These are phyloP conservation scores for Gadopsis bispinosus DNA, from an alignment of 2,797 vertebrate species.

Conservation along the genomic window DNA sequence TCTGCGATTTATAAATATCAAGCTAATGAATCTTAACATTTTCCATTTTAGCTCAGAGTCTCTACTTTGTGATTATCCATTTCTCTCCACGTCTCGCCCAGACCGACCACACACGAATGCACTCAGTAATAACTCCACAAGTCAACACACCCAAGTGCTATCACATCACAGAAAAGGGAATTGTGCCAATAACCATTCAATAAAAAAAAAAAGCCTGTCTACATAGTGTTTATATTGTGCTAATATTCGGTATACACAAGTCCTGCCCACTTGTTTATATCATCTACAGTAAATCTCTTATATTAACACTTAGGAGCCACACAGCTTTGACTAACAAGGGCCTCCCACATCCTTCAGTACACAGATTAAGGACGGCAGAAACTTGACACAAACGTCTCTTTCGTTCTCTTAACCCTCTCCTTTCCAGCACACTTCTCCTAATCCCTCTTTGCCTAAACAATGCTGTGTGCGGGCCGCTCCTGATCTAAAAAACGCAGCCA, in stretches of 20 bases:
- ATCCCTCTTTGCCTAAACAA: constrained; percentile 34
- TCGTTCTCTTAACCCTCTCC: constrained; percentile 53
- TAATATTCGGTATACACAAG: constrained; percentile 32
- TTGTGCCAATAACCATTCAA: constrained; percentile 25
- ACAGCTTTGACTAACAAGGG: constrained; percentile 66
- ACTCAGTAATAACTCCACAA: background rate
- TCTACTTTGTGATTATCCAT: background rate
- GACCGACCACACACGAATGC: constrained; percentile 14
- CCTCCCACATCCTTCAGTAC: constrained; percentile 72
- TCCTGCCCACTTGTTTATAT: constrained; percentile 55
- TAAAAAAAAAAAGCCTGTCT: constrained; percentile 21
- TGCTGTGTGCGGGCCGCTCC: background rate
- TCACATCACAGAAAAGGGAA: constrained; percentile 10
- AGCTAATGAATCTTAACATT: constrained; percentile 31
- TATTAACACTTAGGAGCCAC: constrained; percentile 72
- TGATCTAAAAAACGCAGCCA: constrained; percentile 26
- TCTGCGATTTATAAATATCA: background rate
- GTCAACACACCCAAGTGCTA: constrained; percentile 9
- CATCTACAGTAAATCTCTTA: constrained; percentile 62
- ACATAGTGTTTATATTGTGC: constrained; percentile 47
- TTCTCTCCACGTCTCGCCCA: constrained; percentile 1
- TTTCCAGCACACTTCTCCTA: constrained; percentile 30
- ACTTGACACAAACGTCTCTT: constrained; percentile 56
- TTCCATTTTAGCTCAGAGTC: constrained; percentile 24
- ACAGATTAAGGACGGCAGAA: constrained; percentile 71